phyloP scores from a whole-genome alignment of 2,888 invertebrate genomes.

The Lamellibrachia satsuma region DNA sequence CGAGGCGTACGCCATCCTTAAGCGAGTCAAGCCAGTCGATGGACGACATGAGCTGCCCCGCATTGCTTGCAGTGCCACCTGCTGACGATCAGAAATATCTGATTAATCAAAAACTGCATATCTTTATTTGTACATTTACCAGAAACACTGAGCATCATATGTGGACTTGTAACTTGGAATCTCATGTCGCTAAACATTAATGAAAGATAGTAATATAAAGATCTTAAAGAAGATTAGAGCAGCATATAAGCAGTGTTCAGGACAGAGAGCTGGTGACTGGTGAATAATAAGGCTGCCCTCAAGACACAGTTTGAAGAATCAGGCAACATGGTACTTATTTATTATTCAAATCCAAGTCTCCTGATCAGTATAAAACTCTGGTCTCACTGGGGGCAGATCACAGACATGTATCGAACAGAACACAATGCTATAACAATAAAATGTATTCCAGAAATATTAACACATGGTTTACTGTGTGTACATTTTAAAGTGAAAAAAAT shows the following conservation, averaged over 20 bases:
- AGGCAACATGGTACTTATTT: too few relatives aligned
- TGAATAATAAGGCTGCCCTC: not conserved
- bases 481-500: not conserved
- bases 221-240: too few relatives aligned
- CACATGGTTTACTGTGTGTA: not conserved
- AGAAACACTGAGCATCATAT: not conserved
- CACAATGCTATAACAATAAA: not conserved
- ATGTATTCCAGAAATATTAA: not conserved
- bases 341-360: not conserved
- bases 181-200: too few relatives aligned
- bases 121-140: not conserved
- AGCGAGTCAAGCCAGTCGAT: conserved; percentile 51
- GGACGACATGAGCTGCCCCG: conserved; percentile 22
- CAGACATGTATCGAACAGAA: not conserved
- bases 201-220: too few relatives aligned
- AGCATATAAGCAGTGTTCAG: too few relatives aligned
- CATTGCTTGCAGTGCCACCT: conserved; percentile 1
- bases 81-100: not conserved
- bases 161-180: too few relatives aligned
- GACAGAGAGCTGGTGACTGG: too few relatives aligned
- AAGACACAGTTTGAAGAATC: too few relatives aligned
- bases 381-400: not conserved
- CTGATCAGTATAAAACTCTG: not conserved
- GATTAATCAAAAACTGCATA: not conserved
- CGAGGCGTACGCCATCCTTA: conserved; percentile 61